phyloP scores from a whole-genome alignment of 2,888 invertebrate species.

The Folsomia candida region DNA sequence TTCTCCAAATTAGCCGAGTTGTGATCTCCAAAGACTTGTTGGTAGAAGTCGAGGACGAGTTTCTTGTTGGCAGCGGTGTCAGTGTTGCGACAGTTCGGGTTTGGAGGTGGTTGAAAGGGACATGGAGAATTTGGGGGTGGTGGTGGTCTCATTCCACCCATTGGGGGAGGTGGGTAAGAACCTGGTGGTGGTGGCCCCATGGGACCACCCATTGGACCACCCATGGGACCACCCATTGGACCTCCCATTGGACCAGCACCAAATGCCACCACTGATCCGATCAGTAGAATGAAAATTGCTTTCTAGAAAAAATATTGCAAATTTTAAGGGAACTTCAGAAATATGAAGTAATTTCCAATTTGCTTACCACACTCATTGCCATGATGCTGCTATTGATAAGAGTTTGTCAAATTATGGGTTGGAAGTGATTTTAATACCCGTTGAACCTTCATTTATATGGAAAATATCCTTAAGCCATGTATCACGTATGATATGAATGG shows the following conservation, averaged over 20 bases:
- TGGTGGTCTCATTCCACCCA: not conserved
- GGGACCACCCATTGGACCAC: not conserved
- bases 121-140: not conserved
- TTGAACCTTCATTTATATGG: too few relatives aligned
- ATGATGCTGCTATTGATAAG: too few relatives aligned
- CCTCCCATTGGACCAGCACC: not conserved
- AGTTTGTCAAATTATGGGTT: too few relatives aligned
- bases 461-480: too few relatives aligned
- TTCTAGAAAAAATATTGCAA: too few relatives aligned
- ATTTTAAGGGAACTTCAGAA: too few relatives aligned
- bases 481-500: too few relatives aligned
- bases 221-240: not conserved
- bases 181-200: not conserved
- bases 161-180: not conserved
- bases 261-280: too few relatives aligned
- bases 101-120: not conserved
- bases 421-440: too few relatives aligned
- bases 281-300: too few relatives aligned
- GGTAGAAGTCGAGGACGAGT: constrained; percentile 27
- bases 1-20: constrained; percentile 19
- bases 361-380: too few relatives aligned
- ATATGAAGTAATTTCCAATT: too few relatives aligned
- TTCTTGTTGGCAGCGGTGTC: constrained; percentile 23
- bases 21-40: constrained; percentile 32
- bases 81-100: constrained; percentile 14